phyloP scores from a whole-genome alignment of 2,797 vertebrate genomes.

The Sebastes diploproa region DNA sequence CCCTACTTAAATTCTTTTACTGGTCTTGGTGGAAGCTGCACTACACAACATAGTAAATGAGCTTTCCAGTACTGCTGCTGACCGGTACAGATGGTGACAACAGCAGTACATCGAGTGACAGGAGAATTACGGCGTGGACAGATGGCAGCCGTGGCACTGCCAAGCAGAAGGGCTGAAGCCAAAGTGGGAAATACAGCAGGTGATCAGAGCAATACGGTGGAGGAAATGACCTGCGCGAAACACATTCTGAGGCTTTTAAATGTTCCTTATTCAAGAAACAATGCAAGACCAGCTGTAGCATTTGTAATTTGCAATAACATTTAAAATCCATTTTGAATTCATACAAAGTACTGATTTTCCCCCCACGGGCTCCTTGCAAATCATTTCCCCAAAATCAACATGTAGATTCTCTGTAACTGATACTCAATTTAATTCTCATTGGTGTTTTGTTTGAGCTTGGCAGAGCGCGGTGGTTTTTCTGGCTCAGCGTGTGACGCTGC shows the following conservation, averaged over 20 bases:
- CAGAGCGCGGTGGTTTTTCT: background rate
- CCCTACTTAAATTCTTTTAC: background rate
- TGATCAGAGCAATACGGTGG: conserved; percentile 38
- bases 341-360: background rate
- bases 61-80: conserved; percentile 18
- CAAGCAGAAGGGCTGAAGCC: conserved; percentile 25
- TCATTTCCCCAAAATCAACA: background rate
- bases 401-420: background rate
- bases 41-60: background rate
- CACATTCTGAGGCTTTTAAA: background rate
- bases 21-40: background rate
- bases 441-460: background rate
- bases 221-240: background rate
- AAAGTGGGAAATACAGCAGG: conserved; percentile 22
- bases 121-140: conserved; percentile 59
- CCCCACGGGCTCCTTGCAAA: background rate
- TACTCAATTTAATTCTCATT: background rate
- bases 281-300: background rate
- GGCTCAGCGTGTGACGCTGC: background rate
- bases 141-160: conserved; percentile 48
- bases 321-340: background rate
- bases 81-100: conserved; percentile 42
- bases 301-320: background rate
- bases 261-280: background rate
- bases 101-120: conserved; percentile 34